A percentile compares a stretch with the other conserved stretches of the same genome.
These are phyloP conservation scores for Sycophila texana DNA, from an alignment of 2,888 invertebrate species.

Conservation along the genomic window DNA sequence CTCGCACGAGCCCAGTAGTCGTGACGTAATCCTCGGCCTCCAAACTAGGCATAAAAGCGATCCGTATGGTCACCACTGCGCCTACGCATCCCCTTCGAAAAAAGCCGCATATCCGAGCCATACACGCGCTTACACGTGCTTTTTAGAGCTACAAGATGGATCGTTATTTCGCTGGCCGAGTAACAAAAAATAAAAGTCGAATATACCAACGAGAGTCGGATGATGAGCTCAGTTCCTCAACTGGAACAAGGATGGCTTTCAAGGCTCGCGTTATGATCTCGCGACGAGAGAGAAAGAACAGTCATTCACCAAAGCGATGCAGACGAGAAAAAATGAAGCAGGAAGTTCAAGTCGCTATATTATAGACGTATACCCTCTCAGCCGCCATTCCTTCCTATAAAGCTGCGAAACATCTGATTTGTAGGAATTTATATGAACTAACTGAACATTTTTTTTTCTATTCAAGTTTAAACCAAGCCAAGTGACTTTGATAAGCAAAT, in stretches of 20 bases:
- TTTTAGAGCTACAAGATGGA: constrained; percentile 66
- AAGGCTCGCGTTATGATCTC: constrained; percentile 58
- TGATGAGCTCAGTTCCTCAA: constrained; percentile 59
- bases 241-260: constrained; percentile 69
- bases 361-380: not conserved
- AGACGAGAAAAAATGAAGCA: constrained; percentile 24
- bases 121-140: not conserved
- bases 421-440: no score
- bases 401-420: not conserved
- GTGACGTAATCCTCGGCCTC: constrained; percentile 2
- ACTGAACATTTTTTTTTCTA: no score
- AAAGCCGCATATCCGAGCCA: not conserved
- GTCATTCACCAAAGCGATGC: constrained; percentile 15
- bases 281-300: not conserved
- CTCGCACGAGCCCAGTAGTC: constrained; percentile 14
- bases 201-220: constrained; percentile 50
- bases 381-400: not conserved
- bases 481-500: not conserved
- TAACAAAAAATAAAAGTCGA: constrained; percentile 28
- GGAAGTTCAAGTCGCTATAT: constrained; percentile 8
- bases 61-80: not conserved
- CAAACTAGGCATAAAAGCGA: constrained; percentile 27
- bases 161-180: constrained; percentile 64
- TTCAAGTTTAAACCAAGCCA: no score
- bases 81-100: not conserved